A percentile compares a stretch with the other conserved stretches of the same genome.
Conservation (phyloP, 2,797 vertebrate species). For the Pangasius djambal region DNA sequence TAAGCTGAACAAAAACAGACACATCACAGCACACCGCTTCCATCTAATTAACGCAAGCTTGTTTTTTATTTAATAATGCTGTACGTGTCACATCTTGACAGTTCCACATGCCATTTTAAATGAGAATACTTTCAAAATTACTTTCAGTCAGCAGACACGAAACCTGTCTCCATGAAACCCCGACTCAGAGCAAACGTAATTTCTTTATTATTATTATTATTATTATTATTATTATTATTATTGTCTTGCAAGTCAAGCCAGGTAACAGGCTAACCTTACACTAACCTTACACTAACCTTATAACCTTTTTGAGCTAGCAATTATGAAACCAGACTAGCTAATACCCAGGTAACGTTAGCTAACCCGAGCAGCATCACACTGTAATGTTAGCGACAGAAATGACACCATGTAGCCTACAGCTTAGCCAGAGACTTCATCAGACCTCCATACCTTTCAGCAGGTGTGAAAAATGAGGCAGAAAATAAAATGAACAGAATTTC, state of each 20-base stretch:
- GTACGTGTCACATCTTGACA: no score
- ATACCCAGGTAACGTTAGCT: background rate
- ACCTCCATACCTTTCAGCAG: background rate
- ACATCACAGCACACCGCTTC: background rate
- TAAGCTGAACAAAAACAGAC: background rate
- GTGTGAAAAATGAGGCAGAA: background rate
- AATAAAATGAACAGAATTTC: background rate
- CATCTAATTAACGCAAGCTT: background rate
- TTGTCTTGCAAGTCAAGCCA: background rate
- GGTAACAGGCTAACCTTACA: background rate
- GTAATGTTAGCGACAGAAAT: background rate
- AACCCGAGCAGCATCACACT: background rate
- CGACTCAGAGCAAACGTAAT: background rate
- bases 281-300: background rate
- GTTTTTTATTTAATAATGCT: background rate
- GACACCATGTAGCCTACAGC: background rate
- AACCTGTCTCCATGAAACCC: background rate
- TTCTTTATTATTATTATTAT: background rate
- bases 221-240: background rate
- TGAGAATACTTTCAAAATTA: background rate
- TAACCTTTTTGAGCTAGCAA: background rate
- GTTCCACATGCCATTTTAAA: no score
- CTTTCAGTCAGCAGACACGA: background rate
- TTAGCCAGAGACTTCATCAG: background rate
- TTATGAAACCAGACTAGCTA: background rate